These are phyloP conservation scores for Rhimphoctona megacephalus DNA, from an alignment of 2,888 invertebrate genomes.

Conservation along the genomic window DNA sequence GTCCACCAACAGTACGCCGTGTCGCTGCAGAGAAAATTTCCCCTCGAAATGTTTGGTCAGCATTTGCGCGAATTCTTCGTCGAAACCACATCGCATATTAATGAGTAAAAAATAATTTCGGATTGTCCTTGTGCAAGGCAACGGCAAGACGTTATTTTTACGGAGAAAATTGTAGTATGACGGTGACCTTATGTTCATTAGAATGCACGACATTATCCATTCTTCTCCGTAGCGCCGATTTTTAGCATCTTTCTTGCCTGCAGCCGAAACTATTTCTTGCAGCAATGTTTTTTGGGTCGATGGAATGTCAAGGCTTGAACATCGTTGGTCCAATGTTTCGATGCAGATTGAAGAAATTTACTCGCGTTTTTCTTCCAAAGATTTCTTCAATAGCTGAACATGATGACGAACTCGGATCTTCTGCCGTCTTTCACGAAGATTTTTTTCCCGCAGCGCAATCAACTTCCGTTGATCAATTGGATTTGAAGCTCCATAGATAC, in stretches of 20 bases:
- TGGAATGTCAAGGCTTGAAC: neutral
- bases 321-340: constrained; percentile 7
- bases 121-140: neutral
- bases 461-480: constrained; percentile 3
- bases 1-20: constrained; percentile 63
- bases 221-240: neutral
- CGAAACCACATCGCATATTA: constrained; percentile 62
- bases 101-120: constrained; percentile 26
- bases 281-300: neutral
- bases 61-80: constrained; percentile 54
- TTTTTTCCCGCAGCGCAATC: constrained; percentile 4
- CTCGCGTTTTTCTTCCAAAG: constrained; percentile 1
- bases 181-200: constrained; percentile 21
- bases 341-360: neutral
- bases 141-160: constrained; percentile 8
- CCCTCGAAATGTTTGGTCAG: constrained; percentile 39
- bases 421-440: neutral
- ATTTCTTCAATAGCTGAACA: neutral
- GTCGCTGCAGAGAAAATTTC: constrained; percentile 49
- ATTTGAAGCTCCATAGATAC: constrained; percentile 1
- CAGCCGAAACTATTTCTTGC: constrained; percentile 4
- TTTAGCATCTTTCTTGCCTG: neutral
- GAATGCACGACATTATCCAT: constrained; percentile 2
- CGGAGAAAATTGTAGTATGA: neutral
- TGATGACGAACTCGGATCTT: neutral